phyloP scores from a whole-genome alignment of 2,797 vertebrate species.

The Parauchenoglanis punctatus region DNA sequence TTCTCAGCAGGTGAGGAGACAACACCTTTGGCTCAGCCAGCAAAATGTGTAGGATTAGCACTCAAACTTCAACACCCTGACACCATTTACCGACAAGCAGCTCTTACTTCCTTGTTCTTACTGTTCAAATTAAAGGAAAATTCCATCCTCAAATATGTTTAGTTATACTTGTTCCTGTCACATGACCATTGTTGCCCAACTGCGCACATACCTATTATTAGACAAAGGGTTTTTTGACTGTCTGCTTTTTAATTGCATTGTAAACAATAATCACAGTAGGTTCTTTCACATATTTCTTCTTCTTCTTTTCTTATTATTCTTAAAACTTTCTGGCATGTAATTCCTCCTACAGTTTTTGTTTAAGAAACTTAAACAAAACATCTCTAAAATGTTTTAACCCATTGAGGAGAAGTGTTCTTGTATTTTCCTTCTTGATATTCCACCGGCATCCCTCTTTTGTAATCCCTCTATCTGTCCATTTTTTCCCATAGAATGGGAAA shows the following conservation, averaged over 20 bases:
- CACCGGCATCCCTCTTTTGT: too few species aligned
- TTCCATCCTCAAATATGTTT: background rate
- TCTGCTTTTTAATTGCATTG: background rate
- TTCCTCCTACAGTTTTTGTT: too few species aligned
- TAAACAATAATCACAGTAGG: too few species aligned
- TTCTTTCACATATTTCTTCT: too few species aligned
- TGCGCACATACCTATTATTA: background rate
- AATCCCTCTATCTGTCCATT: too few species aligned
- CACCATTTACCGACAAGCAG: background rate
- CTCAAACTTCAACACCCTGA: conserved; percentile 19
- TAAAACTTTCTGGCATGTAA: too few species aligned
- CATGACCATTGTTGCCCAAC: background rate
- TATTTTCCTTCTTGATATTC: too few species aligned
- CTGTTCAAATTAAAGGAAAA: background rate
- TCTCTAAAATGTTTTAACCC: too few species aligned
- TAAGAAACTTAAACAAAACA: too few species aligned
- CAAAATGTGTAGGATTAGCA: conserved; percentile 6
- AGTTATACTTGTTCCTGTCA: background rate
- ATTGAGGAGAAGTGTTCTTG: too few species aligned
- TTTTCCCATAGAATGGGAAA: too few species aligned
- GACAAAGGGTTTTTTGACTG: background rate
- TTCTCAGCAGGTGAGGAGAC: conserved; percentile 27
- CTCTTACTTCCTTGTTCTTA: background rate
- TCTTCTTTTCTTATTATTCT: too few species aligned
- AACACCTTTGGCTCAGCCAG: conserved; percentile 8